These are phyloP conservation scores for Protonemura montana DNA, from an alignment of 2,888 invertebrate species.

Conservation along the genomic window DNA sequence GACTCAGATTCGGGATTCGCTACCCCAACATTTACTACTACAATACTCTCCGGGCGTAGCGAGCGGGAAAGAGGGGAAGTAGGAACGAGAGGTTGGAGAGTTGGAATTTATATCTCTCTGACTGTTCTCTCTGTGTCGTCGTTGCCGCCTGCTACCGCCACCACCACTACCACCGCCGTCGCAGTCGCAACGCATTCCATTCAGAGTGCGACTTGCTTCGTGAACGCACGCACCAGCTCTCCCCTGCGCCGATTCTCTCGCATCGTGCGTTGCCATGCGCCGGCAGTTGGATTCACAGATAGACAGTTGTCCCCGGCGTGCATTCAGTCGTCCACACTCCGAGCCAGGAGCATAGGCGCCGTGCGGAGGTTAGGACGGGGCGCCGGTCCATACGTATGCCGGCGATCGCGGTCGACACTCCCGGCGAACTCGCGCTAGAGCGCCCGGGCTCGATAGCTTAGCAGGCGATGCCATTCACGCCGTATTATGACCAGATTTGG, in stretches of 20 bases:
- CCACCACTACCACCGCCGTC: constrained; percentile 27
- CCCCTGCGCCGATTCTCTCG: constrained; percentile 20
- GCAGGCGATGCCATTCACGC: background rate
- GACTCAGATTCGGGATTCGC: background rate
- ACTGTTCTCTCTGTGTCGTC: constrained; percentile 13
- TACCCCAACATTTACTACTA: constrained; percentile 12
- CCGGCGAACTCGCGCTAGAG: constrained; percentile 30
- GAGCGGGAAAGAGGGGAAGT: constrained; percentile 31
- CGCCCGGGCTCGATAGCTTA: background rate
- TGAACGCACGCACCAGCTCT: constrained; percentile 44
- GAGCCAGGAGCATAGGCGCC: background rate
- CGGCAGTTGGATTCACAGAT: constrained; percentile 33
- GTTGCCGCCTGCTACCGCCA: background rate
- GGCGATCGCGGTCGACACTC: constrained; percentile 42
- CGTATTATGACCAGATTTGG: background rate
- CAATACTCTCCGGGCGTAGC: background rate
- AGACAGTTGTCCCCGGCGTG: constrained; percentile 33
- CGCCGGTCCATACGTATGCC: constrained; percentile 2
- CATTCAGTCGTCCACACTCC: constrained; percentile 33
- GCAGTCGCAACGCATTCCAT: constrained; percentile 42
- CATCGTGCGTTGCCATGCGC: background rate
- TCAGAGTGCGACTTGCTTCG: constrained; percentile 47
- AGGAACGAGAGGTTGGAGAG: constrained; percentile 10
- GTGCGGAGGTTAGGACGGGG: background rate
- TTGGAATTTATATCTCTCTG: constrained; percentile 34